Evolutionary conservation across 2,888 invertebrate species (phyloP).

Genomic region (Meiosimyza decipiens): DNA sequence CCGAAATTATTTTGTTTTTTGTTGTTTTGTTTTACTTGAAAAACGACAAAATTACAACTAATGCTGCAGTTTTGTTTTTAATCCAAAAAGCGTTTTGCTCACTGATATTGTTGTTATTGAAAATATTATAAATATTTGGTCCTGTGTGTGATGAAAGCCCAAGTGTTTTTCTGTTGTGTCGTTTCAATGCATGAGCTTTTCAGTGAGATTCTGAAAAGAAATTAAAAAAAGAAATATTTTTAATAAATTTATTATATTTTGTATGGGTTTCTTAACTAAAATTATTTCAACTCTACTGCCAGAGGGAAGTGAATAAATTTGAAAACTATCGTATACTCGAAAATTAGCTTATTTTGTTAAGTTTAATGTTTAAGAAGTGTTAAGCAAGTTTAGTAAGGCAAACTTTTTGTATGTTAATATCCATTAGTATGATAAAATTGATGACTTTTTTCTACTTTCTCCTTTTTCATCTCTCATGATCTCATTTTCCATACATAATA

Average conservation of each 20-base stretch:
- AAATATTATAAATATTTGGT: conserved; percentile 27
- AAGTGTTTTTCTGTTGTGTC: not conserved
- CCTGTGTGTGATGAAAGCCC: conserved; percentile 21
- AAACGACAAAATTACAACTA: not conserved
- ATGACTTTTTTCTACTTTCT: too few species aligned
- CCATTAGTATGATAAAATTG: too few species aligned
- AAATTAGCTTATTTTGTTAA: too few species aligned
- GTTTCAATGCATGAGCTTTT: not conserved
- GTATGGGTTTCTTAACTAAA: too few species aligned
- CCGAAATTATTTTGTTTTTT: conserved; percentile 23
- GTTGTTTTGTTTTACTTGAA: conserved; percentile 3
- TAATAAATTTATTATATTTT: too few species aligned
- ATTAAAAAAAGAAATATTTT: not conserved
- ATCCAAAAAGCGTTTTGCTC: conserved; percentile 51
- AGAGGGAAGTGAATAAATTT: too few species aligned
- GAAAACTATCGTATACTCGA: too few species aligned
- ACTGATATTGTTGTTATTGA: conserved; percentile 46
- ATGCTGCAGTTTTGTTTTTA: not conserved
- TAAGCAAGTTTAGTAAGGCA: too few species aligned
- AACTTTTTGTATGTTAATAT: too few species aligned
- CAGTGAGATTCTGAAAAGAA: not conserved
- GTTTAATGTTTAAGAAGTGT: too few species aligned
- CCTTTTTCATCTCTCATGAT: too few species aligned
- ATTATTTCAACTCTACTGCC: not conserved
- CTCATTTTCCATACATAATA: not conserved